Conservation (phyloP, 2,113 vertebrate genomes). For the Perca schrenkii region DNA sequence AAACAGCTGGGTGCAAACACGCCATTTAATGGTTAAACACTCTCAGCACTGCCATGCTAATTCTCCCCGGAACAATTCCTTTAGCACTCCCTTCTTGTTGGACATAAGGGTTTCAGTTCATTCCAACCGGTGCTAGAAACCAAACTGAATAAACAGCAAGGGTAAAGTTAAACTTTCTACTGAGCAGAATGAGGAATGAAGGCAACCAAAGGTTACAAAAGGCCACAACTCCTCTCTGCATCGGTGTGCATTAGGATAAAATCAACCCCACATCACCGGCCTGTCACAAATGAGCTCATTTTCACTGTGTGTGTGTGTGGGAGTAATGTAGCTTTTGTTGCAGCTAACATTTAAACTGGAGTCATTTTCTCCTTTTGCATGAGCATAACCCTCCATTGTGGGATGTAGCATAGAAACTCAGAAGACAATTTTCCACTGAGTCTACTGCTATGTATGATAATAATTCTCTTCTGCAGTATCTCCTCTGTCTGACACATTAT, state of each 20-base stretch:
- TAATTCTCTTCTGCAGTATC: constrained; percentile 19
- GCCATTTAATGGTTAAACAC: constrained; percentile 68
- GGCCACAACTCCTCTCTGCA: constrained; percentile 13
- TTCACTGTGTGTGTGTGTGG: constrained; percentile 36
- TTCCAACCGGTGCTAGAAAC: constrained; percentile 24
- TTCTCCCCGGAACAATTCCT: constrained; percentile 40
- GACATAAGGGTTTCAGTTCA: background rate
- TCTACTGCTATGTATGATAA: constrained; percentile 29
- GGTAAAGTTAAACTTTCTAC: constrained; percentile 20
- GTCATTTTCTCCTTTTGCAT: constrained; percentile 31
- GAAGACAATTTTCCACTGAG: constrained; percentile 24
- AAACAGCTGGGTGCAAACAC: constrained; percentile 75
- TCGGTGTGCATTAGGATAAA: background rate
- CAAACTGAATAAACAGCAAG: constrained; percentile 8
- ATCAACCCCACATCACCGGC: constrained; percentile 28
- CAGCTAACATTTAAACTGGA: constrained; percentile 38
- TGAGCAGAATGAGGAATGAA: constrained; percentile 16
- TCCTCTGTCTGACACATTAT: background rate
- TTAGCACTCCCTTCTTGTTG: constrained; percentile 35
- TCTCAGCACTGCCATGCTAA: constrained; percentile 61
- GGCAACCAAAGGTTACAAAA: constrained; percentile 12
- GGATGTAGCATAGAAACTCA: constrained; percentile 33
- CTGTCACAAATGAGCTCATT: constrained; percentile 49
- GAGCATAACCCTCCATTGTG: constrained; percentile 38
- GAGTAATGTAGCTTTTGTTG: constrained; percentile 34